Evolutionary conservation across 2,888 invertebrate species (phyloP).

Genomic region (Acholoe squamosa): DNA sequence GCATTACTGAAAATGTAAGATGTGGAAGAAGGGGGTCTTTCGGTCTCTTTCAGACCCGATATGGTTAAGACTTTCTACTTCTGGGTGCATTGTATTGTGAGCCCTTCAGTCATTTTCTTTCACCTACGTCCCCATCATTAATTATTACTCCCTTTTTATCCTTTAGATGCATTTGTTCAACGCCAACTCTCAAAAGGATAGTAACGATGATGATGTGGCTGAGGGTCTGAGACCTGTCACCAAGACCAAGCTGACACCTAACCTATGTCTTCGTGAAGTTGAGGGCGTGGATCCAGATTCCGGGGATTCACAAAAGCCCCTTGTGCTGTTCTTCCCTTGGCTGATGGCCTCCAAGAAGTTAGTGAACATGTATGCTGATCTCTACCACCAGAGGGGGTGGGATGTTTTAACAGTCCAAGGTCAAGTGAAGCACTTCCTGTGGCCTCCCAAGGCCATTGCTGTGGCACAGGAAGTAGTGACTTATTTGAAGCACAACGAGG

Average conservation of each 20-base stretch:
- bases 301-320: conserved; percentile 52
- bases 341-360: conserved; percentile 71
- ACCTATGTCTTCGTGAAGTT: conserved; percentile 35
- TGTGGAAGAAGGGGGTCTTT: too few relatives aligned
- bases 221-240: background rate
- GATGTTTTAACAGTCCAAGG: conserved; percentile 74
- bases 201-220: background rate
- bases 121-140: too few relatives aligned
- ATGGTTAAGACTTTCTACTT: too few relatives aligned
- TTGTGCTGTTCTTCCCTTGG: conserved; percentile 76
- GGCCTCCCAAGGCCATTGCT: conserved; percentile 73
- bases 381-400: conserved; percentile 73
- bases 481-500: conserved; percentile 63
- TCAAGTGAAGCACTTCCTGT: conserved; percentile 73
- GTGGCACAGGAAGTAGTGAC: conserved; percentile 70
- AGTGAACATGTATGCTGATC: conserved; percentile 71
- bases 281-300: background rate
- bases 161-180: background rate
- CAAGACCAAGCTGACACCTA: conserved; percentile 36
- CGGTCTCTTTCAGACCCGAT: too few relatives aligned
- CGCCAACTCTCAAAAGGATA: background rate
- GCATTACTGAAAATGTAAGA: too few relatives aligned
- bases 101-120: too few relatives aligned
- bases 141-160: too few relatives aligned
- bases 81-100: too few relatives aligned